phyloP scores from a whole-genome alignment of 2,888 invertebrate genomes.

The Emesis russula region DNA sequence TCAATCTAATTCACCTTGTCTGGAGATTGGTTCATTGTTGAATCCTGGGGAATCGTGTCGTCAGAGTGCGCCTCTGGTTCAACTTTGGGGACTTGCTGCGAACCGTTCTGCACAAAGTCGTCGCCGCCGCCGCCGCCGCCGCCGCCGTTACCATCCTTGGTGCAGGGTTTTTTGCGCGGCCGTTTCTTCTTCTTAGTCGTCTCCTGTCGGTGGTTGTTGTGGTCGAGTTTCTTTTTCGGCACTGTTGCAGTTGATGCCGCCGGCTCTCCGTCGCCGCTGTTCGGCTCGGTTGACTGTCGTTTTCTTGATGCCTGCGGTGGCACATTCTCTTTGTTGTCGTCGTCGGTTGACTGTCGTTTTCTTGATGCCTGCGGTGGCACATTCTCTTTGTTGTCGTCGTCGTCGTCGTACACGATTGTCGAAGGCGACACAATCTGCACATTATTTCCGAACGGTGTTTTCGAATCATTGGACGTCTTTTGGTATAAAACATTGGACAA shows the following conservation, averaged over 20 bases:
- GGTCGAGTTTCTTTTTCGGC: background rate
- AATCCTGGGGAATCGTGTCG: background rate
- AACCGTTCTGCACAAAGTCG: too few relatives aligned
- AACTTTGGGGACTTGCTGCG: too few relatives aligned
- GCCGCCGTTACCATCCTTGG: too few relatives aligned
- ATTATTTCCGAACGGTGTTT: background rate
- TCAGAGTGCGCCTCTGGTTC: background rate
- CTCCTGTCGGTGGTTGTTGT: too few relatives aligned
- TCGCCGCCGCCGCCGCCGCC: too few relatives aligned
- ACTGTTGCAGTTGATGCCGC: background rate
- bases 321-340: too few relatives aligned
- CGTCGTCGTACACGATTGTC: background rate
- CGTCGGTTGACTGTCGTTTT: too few relatives aligned
- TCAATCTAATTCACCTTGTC: slow-evolving; percentile 30
- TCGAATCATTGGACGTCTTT: background rate
- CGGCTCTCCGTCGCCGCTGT: background rate
- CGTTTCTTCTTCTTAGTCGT: background rate
- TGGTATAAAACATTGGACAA: background rate
- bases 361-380: background rate
- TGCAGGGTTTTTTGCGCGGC: background rate
- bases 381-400: too few relatives aligned
- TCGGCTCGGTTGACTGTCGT: too few relatives aligned
- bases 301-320: too few relatives aligned
- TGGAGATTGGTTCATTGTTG: background rate
- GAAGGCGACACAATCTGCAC: background rate